Percentiles rank a stretch among this genome's conserved stretches.
phyloP scores from a whole-genome alignment of 2,888 invertebrate species.

The Drosophila borborema region DNA sequence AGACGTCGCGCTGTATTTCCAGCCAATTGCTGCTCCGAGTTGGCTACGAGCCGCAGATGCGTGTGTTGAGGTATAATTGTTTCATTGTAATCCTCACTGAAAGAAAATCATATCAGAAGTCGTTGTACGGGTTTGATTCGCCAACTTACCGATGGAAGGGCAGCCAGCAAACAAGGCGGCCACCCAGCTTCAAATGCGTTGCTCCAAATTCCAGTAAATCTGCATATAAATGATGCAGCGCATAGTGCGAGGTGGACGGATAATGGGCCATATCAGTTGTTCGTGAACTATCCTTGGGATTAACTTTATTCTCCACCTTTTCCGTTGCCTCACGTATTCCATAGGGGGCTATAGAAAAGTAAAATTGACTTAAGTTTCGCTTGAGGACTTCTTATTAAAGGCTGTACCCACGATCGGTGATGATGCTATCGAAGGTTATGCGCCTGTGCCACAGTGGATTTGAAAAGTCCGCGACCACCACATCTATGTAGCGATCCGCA shows the following conservation, averaged over 20 bases:
- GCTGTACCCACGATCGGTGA: conserved; percentile 95
- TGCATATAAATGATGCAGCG: conserved; percentile 91
- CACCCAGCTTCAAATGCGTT: conserved; percentile 89
- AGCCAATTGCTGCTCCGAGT: conserved; percentile 95
- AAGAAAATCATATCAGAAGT: not conserved
- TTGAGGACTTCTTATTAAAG: not conserved
- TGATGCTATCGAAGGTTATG: conserved; percentile 94
- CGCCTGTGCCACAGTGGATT: conserved; percentile 90
- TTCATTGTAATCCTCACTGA: conserved; percentile 90
- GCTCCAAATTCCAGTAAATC: conserved; percentile 95
- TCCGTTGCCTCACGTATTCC: conserved; percentile 98
- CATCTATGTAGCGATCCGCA: conserved; percentile 92
- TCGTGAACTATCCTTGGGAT: conserved; percentile 86
- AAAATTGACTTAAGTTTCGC: not conserved
- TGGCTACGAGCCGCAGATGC: conserved; percentile 91
- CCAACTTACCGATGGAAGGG: conserved; percentile 91
- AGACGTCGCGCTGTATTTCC: conserved; percentile 92
- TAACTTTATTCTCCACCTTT: conserved; percentile 86
- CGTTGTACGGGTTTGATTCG: too few species aligned
- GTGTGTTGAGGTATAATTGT: conserved; percentile 92
- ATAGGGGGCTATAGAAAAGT: conserved; percentile 92
- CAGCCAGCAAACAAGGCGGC: conserved; percentile 97
- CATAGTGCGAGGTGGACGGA: conserved; percentile 94
- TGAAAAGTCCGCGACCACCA: conserved; percentile 96
- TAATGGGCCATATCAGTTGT: conserved; percentile 90